Percentiles rank a stretch among this genome's conserved stretches.
Conservation (phyloP, 2,888 invertebrate genomes). For the Meteorus cinctellus region DNA sequence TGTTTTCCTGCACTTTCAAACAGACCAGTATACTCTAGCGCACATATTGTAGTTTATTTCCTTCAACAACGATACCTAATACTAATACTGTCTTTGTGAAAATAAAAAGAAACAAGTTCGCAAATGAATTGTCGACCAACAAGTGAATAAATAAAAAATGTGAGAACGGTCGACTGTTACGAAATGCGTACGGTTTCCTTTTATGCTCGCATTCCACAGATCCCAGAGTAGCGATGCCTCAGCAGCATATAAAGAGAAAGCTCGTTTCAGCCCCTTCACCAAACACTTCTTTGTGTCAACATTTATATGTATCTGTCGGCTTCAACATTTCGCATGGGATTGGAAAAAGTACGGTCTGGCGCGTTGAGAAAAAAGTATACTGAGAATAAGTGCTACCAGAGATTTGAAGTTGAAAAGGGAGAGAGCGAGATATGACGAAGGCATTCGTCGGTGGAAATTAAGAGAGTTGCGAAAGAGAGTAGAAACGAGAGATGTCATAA, state of each 20-base stretch:
- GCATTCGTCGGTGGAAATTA: conserved; percentile 44
- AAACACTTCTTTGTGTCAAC: conserved; percentile 13
- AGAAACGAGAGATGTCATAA: not conserved
- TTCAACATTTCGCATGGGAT: conserved; percentile 32
- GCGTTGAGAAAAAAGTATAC: conserved; percentile 25
- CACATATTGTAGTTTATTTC: no score
- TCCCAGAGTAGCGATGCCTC: conserved; percentile 9
- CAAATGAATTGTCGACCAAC: not conserved
- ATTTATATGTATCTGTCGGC: conserved; percentile 24
- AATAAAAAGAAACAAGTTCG: not conserved
- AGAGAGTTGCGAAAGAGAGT: conserved; percentile 18
- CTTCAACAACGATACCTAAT: no score
- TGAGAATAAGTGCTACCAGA: conserved; percentile 34
- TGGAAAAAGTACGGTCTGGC: conserved; percentile 42
- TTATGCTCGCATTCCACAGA: conserved; percentile 13
- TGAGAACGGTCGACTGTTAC: not conserved
- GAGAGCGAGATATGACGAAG: conserved; percentile 4
- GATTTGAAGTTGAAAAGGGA: conserved; percentile 17
- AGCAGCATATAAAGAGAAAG: not conserved
- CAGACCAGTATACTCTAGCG: no score
- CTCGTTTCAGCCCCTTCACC: not conserved
- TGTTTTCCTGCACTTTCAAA: no score
- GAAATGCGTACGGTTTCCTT: conserved; percentile 12
- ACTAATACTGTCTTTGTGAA: no score
- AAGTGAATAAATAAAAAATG: not conserved